phyloP scores from a whole-genome alignment of 2,888 invertebrate genomes.

The Heterodera filipjevi region DNA sequence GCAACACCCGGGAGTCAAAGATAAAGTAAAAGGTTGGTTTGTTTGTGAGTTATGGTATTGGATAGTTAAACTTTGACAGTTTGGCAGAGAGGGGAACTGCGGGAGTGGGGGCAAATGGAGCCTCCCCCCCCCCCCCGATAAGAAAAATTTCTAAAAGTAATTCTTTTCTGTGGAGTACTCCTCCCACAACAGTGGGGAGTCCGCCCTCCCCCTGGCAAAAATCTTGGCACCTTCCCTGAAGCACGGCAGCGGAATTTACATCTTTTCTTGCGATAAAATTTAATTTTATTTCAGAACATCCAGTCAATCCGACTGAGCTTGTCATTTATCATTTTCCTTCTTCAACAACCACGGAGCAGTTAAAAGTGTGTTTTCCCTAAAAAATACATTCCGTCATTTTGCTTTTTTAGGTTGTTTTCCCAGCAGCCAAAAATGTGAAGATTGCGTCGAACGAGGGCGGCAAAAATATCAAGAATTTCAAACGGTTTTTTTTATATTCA shows the following conservation, averaged over 20 bases:
- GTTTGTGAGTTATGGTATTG: too few species aligned
- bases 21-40: not conserved
- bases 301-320: slow-evolving; percentile 14
- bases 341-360: slow-evolving; percentile 19
- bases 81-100: too few species aligned
- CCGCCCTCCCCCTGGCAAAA: too few species aligned
- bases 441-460: not conserved
- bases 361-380: not conserved
- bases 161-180: not conserved
- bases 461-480: not conserved
- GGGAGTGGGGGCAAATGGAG: too few species aligned
- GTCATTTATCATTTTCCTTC: slow-evolving; percentile 8
- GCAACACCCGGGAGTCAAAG: not conserved
- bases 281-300: not conserved
- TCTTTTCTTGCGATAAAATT: too few species aligned
- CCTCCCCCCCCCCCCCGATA: too few species aligned
- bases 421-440: not conserved
- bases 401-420: slow-evolving; percentile 20
- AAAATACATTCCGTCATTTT: not conserved
- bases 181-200: too few species aligned
- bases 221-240: too few species aligned
- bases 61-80: too few species aligned
- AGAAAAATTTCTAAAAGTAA: not conserved
- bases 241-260: too few species aligned
- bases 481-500: too few species aligned